A percentile compares a stretch with the other conserved stretches of the same genome.
Evolutionary conservation across 2,113 vertebrate species (phyloP).

Genomic region (Psammodynastes pulverulentus): DNA sequence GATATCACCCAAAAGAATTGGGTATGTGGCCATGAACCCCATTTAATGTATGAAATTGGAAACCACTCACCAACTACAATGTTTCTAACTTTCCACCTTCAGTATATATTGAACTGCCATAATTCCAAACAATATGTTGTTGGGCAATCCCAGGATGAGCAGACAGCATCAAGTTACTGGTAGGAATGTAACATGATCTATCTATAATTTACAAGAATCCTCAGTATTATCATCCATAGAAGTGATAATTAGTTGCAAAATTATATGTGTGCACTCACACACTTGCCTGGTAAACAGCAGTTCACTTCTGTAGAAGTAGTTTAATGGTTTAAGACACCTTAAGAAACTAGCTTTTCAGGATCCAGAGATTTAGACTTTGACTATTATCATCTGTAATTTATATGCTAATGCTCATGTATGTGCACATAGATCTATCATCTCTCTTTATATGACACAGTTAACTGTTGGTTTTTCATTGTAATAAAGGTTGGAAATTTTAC

Average conservation of each 20-base stretch:
- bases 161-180: neutral
- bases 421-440: neutral
- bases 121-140: neutral
- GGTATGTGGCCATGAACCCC: neutral
- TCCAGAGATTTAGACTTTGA: neutral
- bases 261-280: neutral
- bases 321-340: neutral
- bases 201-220: neutral
- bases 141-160: neutral
- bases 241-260: neutral
- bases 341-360: neutral
- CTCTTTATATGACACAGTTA: constrained; percentile 2
- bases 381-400: constrained; percentile 18
- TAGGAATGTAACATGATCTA: neutral
- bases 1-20: neutral
- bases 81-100: neutral
- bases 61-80: neutral
- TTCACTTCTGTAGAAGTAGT: neutral
- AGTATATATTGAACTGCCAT: neutral
- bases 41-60: neutral
- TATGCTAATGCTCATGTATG: neutral
- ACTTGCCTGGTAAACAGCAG: neutral
- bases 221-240: neutral
- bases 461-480: constrained; percentile 40
- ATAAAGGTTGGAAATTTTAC: constrained; percentile 32